A percentile compares a stretch with the other conserved stretches of the same genome.
These are phyloP conservation scores for Chionis minor DNA, from an alignment of 2,113 vertebrate species.

Conservation along the genomic window DNA sequence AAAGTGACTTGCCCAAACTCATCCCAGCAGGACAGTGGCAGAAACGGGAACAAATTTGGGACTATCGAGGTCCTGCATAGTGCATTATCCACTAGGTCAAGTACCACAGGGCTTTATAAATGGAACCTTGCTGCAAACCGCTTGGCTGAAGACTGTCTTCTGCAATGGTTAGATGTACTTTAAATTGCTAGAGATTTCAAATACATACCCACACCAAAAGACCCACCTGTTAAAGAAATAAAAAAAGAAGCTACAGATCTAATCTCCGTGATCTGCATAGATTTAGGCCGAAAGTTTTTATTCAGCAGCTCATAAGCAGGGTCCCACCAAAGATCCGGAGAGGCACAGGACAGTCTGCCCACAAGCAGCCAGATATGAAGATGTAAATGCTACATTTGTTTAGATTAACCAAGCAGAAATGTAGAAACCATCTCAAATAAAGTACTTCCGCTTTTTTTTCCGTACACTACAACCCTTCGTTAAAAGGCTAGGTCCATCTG, in stretches of 20 bases:
- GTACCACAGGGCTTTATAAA: background rate
- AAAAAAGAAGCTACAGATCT: background rate
- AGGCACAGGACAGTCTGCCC: background rate
- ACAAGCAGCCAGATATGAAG: background rate
- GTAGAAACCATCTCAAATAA: background rate
- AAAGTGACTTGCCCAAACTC: background rate
- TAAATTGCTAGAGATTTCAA: background rate
- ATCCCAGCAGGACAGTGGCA: background rate
- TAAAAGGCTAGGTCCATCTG: background rate
- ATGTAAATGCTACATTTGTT: background rate
- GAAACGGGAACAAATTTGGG: background rate
- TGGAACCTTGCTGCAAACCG: background rate
- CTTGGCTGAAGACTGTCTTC: background rate
- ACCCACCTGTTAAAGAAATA: background rate
- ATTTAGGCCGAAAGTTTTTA: background rate
- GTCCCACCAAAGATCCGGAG: background rate
- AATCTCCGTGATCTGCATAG: background rate
- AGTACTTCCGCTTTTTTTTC: background rate
- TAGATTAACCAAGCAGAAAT: background rate
- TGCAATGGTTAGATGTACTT: background rate
- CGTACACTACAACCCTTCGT: background rate
- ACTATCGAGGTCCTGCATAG: rapidly evolving
- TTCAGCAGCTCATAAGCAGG: background rate
- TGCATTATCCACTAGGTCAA: background rate
- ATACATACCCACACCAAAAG: background rate